Conservation (phyloP, 2,888 invertebrate species). For the Hipparchia sbordonii region DNA sequence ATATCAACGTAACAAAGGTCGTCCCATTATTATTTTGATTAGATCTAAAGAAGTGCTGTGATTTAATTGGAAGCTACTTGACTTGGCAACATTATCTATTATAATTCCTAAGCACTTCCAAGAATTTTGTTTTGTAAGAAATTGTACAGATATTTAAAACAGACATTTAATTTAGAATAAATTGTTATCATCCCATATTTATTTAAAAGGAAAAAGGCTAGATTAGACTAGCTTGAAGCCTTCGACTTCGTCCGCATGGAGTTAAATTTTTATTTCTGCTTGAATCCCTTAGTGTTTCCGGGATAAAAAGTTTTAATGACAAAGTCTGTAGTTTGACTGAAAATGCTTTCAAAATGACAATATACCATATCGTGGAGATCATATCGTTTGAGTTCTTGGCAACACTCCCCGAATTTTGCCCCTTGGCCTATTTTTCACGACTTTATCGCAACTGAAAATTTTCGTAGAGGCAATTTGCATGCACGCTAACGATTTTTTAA, state of each 20-base stretch:
- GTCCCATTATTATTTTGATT: neutral
- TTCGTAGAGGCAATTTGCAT: constrained; percentile 30
- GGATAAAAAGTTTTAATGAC: too few species aligned
- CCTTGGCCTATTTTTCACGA: constrained; percentile 36
- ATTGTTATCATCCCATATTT: neutral
- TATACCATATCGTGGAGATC: constrained; percentile 5
- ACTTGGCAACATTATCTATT: neutral
- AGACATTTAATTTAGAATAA: too few species aligned
- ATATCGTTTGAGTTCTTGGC: constrained; percentile 31
- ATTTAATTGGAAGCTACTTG: neutral
- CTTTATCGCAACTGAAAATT: constrained; percentile 30
- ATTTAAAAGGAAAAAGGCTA: neutral
- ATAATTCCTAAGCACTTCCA: neutral
- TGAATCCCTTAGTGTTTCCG: neutral
- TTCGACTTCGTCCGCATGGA: neutral
- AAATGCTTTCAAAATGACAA: constrained; percentile 17
- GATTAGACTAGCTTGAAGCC: neutral
- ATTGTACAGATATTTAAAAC: too few species aligned
- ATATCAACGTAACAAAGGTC: neutral
- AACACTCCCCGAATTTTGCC: constrained; percentile 33
- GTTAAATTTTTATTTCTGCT: neutral
- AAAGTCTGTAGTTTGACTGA: neutral
- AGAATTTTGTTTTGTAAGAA: neutral
- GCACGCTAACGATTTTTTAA: constrained; percentile 31
- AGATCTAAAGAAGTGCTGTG: neutral